Evolutionary conservation across 2,888 invertebrate species (phyloP), one percentile per base, ranked within the genome.

Genomic region (Callimorpha dominula): DNA sequence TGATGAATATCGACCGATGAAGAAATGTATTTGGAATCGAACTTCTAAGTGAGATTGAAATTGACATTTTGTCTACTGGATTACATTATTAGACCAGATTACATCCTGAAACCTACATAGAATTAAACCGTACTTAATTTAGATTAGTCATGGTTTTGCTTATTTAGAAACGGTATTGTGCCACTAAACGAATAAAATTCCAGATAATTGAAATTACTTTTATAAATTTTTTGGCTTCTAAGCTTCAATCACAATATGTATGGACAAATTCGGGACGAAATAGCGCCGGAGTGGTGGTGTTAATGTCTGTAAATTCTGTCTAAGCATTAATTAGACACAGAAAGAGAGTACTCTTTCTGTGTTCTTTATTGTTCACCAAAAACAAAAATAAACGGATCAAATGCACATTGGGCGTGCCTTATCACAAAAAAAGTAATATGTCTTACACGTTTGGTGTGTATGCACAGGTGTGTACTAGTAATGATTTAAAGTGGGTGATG

Each of bases 111-210:
- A 65, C n/a, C 50, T 9, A 50, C 11, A 40, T 17, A 40, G 20
- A 65, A 50, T 50, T 49, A 15, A 66, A 17, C 66, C 42, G 11
- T 52, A 40, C 42, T 54, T 67, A 67, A 67, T 67, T 42, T 14
- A 40, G 52, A 54, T 67, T 67, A 12, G 42, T 67, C 12, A n/a
- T 42, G 42, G 42, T 11, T n/a, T n/a, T n/a, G n/a, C 49, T n/a
- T n/a, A 42, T n/a, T 67, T 54, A n/a, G 52, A 7, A 15, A 67
- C 42, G n/a, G 17, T 54, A n/a, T 67, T 67, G 12, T 67, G 52
- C 17, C 63, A 63, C 63, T 42, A 63, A 63, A 63, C 42, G 15
- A 42, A 42, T 63, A 63, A 0, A 4, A 9, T 63, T 17, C 8
- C 17, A 42, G 40, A 7, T 42, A 42, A 8, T 42, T 17, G 11